Evolutionary conservation across 2,113 vertebrate species (phyloP).

Genomic region (Aythya baeri): DNA sequence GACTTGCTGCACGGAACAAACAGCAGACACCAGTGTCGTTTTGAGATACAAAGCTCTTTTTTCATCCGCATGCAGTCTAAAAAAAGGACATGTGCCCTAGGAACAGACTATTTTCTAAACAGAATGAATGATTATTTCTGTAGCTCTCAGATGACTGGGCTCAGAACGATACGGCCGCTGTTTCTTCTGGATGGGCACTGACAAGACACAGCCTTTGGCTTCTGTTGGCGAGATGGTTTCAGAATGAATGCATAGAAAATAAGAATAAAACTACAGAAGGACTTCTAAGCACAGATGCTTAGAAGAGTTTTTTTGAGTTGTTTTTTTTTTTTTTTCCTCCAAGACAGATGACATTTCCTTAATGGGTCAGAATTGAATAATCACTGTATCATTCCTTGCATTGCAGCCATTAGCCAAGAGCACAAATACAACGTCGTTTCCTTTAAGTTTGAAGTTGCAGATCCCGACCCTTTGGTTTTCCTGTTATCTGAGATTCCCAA

Average conservation of each 20-base stretch:
- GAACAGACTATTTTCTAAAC: slow-evolving; percentile 66
- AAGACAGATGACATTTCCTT: not conserved
- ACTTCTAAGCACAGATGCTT: not conserved
- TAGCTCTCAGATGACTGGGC: slow-evolving; percentile 15
- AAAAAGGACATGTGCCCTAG: slow-evolving; percentile 68
- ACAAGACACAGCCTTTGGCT: not conserved
- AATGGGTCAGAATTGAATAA: not conserved
- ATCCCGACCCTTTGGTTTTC: not conserved
- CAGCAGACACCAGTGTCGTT: slow-evolving; percentile 27
- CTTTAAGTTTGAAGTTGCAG: not conserved
- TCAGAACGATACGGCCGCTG: not conserved
- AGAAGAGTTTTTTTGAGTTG: not conserved
- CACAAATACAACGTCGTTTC: fast-evolving
- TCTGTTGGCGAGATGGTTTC: not conserved
- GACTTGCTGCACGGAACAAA: slow-evolving; percentile 10
- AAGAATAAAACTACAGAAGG: not conserved
- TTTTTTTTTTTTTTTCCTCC: too few relatives aligned
- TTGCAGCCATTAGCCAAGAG: not conserved
- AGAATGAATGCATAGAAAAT: not conserved
- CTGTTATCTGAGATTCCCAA: not conserved
- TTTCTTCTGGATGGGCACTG: not conserved
- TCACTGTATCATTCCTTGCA: not conserved
- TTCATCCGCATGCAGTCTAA: slow-evolving; percentile 45
- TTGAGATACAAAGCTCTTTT: slow-evolving; percentile 62
- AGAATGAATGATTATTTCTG: slow-evolving; percentile 42